These are phyloP conservation scores for Sitophilus oryzae DNA, from an alignment of 1,140 invertebrate species.

Conservation along the genomic window DNA sequence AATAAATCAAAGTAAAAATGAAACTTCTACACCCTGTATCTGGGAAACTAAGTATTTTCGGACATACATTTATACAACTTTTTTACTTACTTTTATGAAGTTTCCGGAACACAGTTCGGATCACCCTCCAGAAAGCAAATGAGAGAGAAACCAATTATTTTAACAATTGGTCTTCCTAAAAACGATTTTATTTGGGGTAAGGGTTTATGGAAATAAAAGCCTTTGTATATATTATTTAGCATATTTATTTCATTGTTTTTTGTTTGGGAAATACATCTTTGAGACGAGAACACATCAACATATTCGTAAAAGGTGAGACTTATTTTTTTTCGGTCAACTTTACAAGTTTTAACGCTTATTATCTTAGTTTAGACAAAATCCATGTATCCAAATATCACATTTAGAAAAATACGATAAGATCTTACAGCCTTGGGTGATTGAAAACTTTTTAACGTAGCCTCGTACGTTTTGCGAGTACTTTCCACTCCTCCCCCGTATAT, in stretches of 20 bases:
- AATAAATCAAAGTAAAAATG: too few species aligned
- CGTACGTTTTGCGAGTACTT: background rate
- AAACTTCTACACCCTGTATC: too few species aligned
- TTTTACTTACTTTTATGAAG: too few species aligned
- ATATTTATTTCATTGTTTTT: constrained; percentile 21
- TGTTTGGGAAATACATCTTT: constrained; percentile 22
- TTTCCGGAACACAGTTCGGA: too few species aligned
- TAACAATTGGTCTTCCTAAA: too few species aligned
- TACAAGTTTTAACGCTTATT: constrained; percentile 7
- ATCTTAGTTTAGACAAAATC: constrained; percentile 33
- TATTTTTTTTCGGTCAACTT: constrained; percentile 13
- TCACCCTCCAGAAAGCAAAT: too few species aligned
- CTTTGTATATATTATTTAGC: constrained; percentile 9
- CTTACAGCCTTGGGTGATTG: constrained; percentile 36
- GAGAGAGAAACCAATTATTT: too few species aligned
- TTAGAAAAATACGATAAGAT: constrained; percentile 36
- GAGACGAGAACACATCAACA: constrained; percentile 22
- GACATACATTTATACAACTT: too few species aligned
- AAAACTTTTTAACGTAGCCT: constrained; percentile 4
- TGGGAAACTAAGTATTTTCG: too few species aligned
- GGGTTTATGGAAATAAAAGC: too few species aligned
- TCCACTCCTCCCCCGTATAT: background rate
- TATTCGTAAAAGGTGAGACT: constrained; percentile 22
- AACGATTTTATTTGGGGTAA: too few species aligned
- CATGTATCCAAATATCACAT: constrained; percentile 44